Base-by-base conservation (phyloP, 2,888 invertebrate genomes). In the Cephus sareptanus region DNA sequence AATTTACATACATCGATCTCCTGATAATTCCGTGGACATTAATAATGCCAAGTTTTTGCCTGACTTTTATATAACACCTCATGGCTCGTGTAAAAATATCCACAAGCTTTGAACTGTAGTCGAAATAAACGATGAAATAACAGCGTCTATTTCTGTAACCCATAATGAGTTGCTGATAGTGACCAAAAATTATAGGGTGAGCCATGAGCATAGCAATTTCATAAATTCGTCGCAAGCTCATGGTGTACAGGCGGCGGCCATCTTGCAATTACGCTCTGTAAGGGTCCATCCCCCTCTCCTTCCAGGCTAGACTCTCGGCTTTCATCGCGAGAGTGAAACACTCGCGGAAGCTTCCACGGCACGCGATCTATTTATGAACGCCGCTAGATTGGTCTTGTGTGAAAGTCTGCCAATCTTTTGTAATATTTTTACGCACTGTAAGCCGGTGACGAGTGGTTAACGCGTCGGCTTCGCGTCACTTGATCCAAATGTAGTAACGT, bases 41-140 rank as follows among this genome's bases (percentile, higher is more conserved):
- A 81, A 79, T 85, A 81, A 56, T 56, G 56, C 56, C 56, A 56
- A 56, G 23, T 56, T 79, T 79, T 40, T 74, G 74, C 75, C 78
- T 70, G 78, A 81, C 79, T 83, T 85, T 86, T 86, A 85, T 83
- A 84, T 86, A 86, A 86, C 84, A 80, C 78, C 85, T 84, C 79
- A 85, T 84, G 81, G 81, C 85, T 85, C 81, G 74, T 79, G 81
- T 85, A 86, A 85, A 84, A 86, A 86, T 86, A 86, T 75, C 69
- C 78, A 73, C 75, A 79, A 83, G 82, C 83, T 84, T 86, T 83
- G 81, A 86, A 85, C 83, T 78, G 75, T 79, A 78, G 81, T 82
- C 78, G 82, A 81, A 79, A 83, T 83, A 82, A 86, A 83, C 83
- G 85, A 81, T 79, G 85, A 84, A 85, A 83, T 86, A 86, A 86